Evolutionary conservation across 1,140 invertebrate genomes (phyloP).

Genomic region (Meloidogyne floridensis): DNA sequence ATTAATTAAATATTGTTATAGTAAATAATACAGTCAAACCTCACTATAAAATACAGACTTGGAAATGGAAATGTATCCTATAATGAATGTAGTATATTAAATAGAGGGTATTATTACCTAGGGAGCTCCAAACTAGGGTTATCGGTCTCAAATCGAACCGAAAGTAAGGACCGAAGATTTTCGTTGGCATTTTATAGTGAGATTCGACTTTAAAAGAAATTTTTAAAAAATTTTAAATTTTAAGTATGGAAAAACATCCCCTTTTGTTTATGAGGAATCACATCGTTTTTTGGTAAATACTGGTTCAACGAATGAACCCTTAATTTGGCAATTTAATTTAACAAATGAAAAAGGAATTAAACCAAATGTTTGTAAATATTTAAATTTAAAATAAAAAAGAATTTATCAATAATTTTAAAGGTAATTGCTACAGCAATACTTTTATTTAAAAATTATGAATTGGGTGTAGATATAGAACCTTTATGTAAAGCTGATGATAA

Average conservation of each 20-base stretch:
- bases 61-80: too few relatives aligned
- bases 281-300: constrained; percentile 60
- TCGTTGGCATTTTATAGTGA: too few relatives aligned
- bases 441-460: constrained; percentile 49
- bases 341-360: constrained; percentile 18
- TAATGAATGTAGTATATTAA: too few relatives aligned
- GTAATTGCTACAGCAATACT: constrained; percentile 14
- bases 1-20: neutral
- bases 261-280: constrained; percentile 60
- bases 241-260: constrained; percentile 56
- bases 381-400: neutral
- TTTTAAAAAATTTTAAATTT: neutral
- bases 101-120: too few relatives aligned
- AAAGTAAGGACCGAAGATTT: too few relatives aligned
- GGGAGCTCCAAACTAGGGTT: too few relatives aligned
- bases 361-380: constrained; percentile 22
- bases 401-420: neutral
- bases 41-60: too few relatives aligned
- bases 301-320: constrained; percentile 25
- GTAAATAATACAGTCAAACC: neutral
- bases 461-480: constrained; percentile 51
- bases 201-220: too few relatives aligned
- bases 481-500: constrained; percentile 37
- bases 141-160: too few relatives aligned
- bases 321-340: constrained; percentile 40